Base-by-base conservation (phyloP, 2,888 invertebrate species). In the Odontomyia ornata region DNA sequence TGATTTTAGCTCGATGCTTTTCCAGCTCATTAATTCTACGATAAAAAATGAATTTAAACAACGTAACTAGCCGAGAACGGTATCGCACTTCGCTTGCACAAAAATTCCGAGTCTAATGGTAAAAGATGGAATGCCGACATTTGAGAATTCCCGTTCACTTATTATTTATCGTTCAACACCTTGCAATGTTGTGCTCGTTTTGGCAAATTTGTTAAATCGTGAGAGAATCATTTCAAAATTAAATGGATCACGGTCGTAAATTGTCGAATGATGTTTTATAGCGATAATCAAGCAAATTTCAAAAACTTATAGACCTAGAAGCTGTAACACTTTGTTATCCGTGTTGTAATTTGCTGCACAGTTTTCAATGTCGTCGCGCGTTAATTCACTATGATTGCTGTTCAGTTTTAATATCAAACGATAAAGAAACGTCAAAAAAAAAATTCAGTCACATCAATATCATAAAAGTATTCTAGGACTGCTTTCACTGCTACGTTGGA, bases 181-280 rank as follows among this genome's bases (percentile, higher is more conserved):
- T 82, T 95, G 93, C 83, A 92, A 88, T 0, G 92, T 90, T 0
- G 93, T 91, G 0, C 90, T 90, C 0, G 91, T 88, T 83, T 91
- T 91, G 0, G 91, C 91, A 87, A 96, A 97, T 87, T 95, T 95
- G 78, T 90, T 88, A 84, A 95, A 97, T 81, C 96, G 91, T 78
- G 91, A 90, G 77, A 92, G 90, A 62, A 97, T 91, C 89, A 97
- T 96, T 88, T 97, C 96, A 85, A 97, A 98, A 88, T 97, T 98
- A 87, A 97, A 93, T 0, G 96, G 95, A 83, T 96, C 95, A 0
- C 92, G 92, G 81, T 97, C 95, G 83, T 95, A 95, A 80, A 95
- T 93, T 78, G 94, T 94, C 79, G 90, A 89, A 79, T 96, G 93
- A 83, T 97, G 96, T 84, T 95, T 94, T 90, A 97, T 96, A 3